A percentile compares a stretch with the other conserved stretches of the same genome.
phyloP scores from a whole-genome alignment of 2,888 invertebrate species.

The Trimorus sp. region DNA sequence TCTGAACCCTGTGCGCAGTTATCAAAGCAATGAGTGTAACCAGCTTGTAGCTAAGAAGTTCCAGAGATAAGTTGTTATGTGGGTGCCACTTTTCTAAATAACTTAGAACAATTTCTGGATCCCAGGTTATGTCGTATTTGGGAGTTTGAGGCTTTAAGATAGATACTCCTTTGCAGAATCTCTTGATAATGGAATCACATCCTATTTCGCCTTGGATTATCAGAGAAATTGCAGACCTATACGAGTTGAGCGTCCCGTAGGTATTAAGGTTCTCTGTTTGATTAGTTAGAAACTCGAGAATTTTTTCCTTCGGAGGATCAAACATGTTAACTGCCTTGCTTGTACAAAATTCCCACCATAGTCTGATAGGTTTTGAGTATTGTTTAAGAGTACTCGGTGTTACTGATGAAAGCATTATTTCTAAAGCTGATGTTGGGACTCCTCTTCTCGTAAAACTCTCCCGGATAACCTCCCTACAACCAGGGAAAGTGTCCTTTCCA shows the following conservation, averaged over 20 bases:
- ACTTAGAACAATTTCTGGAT: neutral
- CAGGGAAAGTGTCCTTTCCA: neutral
- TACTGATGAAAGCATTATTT: no score
- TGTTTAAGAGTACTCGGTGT: no score
- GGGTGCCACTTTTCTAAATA: neutral
- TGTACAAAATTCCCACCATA: no score
- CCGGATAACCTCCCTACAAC: no score
- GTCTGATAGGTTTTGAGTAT: no score
- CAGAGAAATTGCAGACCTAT: neutral
- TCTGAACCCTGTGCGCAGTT: no score
- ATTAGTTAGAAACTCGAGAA: neutral
- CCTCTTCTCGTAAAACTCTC: no score
- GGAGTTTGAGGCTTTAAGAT: neutral
- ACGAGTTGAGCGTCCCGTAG: neutral
- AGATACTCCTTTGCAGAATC: neutral
- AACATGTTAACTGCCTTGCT: neutral
- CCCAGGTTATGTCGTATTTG: constrained; percentile 4
- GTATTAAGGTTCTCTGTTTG: no score
- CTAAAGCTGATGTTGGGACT: no score
- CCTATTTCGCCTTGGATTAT: neutral
- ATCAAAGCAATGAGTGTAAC: no score
- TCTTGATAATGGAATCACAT: neutral
- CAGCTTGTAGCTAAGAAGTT: no score
- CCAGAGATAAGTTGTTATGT: no score
- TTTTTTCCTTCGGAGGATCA: neutral